Base-by-base conservation (phyloP, 2,797 vertebrate genomes). In the Crocidura indochinensis region DNA sequence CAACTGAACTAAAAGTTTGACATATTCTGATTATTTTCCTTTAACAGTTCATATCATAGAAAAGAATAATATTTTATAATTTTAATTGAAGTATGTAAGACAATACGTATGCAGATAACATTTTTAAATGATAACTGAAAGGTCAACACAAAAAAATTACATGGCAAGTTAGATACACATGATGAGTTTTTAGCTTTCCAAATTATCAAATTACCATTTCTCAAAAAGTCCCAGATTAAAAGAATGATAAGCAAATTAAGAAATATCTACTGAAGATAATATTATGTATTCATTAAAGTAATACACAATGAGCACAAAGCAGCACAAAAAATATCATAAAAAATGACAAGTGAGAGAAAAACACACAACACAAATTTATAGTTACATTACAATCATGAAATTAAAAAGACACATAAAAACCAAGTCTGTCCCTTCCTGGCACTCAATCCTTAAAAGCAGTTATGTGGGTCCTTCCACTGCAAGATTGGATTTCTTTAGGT, bases 51-150 rank as follows among this genome's bases (percentile, higher is more conserved):
- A 14, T 88, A 14, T 38, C 64, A 49, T 29, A 29, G 56, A 64
- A 88, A 64, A 53, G 11, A 51, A 51, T 53, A 8, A 38, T 29
- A 83, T 27, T 46, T 64, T 71, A 80, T 2, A 3, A 64, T 17
- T 72, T 53, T 62, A 27, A 82, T 20, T 22, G 26, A 64, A 64
- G 24, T 38, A 65, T 22, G 73, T 64, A 71, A 46, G 44, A 64
- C 69, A 47, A 9, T 72, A 31, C 65, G n/a, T 84, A 44, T 53
- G 60, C 24, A 89, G 46, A 73, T 51, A 44, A 89, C 73, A 89
- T 14, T 51, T 27, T 80, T 65, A 49, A n/a, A 65, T 73, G 56
- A 22, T 80, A 72, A 62, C 51, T 46, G 46, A 56, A 81, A 89
- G 68, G 56, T n/a, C 47, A 82, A 44, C 10, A 73, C 60, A 24